Base-by-base conservation (phyloP, 2,888 invertebrate species). In the Tinea pellionella region DNA sequence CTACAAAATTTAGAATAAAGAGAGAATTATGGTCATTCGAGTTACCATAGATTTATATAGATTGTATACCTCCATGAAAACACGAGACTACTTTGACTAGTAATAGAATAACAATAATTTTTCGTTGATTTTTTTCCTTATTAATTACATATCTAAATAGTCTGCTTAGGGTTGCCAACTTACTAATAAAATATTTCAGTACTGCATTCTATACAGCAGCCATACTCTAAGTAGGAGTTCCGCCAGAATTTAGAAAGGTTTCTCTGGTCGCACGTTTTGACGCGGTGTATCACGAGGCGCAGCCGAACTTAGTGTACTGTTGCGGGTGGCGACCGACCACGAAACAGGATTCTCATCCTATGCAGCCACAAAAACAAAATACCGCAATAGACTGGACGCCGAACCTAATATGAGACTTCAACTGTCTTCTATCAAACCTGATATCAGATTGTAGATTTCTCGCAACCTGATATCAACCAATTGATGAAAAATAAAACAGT, bases 81-180 rank as follows among this genome's bases (percentile, higher is more conserved):
- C 32, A 55, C n/a, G n/a, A 55, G 15, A 57, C 2, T 24, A 32
- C 29, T 32, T 29, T 57, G 57, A 55, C 55, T 55, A 55, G 55
- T 55, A 55, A 55, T 4, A 24, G 55, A 55, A 55, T 59, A 59
- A 59, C 59, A 59, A 74, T 66, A 73, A 77, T 77, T 79, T 73
- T 80, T 83, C 77, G 80, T 81, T 84, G 83, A 83, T 78, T 73
- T 55, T 60, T 47, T 37, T 15, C 42, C 13, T 47, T 47, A 47
- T 59, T 13, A 15, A 55, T 12, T 24, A 55, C 9, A 24, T 32
- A 57, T 13, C 57, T 32, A 32, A 57, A 57, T 57, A 16, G n/a
- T 30, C 3, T 57, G 32, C n/a, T n/a, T n/a, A 15, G 19, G 30
- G n/a, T n/a, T n/a, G n/a, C n/a, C n/a, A n/a, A n/a, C n/a, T n/a